Evolutionary conservation across 2,113 vertebrate genomes (phyloP), one percentile per base, ranked within the genome.

Genomic region (Oncorhynchus gorbuscha): DNA sequence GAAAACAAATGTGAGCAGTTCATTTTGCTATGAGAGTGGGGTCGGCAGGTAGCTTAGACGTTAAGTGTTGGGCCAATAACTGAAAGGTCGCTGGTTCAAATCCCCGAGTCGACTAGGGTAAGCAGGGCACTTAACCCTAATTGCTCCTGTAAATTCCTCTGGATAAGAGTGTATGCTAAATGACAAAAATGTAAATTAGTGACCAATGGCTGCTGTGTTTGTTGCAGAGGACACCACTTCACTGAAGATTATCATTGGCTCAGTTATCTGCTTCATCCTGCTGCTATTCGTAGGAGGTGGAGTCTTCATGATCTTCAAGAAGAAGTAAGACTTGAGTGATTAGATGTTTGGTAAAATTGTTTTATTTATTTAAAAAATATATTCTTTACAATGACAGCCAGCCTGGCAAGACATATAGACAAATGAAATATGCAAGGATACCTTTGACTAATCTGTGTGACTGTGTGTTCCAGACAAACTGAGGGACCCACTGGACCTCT

Each of bases 191-290:
- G 39, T 45, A 45, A 45, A 45, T 45, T 11, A 20, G 59, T 81
- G 30, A 84, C 70, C 26, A 18, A 13, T 71, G 13, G 26, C 12
- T 69, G 58, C 4, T 79, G 18, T 68, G 8, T 90, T 76, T 88
- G 45, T 71, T 95, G 92, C 93, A 93, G 94, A 91, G 2, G 90
- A 95, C 79, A 90, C 90, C 20, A 92, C 93, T 78, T 89, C 96
- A 9, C 85, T 95, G 67, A 96, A 96, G 80, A 94, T 97, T 49
- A 92, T 96, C 84, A 94, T 97, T 1, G 95, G 94, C 3, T 96
- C 96, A 0, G 92, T 97, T 68, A 93, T 99, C 89, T 95, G 95
- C 80, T 86, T 95, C 80, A 87, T 97, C 77, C 81, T 97, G 79
- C 91, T 98, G 80, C 85, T 96, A 24, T 80, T 94, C 2, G 88